Evolutionary conservation across 2,888 invertebrate genomes (phyloP).

Genomic region (Biston betularia): DNA sequence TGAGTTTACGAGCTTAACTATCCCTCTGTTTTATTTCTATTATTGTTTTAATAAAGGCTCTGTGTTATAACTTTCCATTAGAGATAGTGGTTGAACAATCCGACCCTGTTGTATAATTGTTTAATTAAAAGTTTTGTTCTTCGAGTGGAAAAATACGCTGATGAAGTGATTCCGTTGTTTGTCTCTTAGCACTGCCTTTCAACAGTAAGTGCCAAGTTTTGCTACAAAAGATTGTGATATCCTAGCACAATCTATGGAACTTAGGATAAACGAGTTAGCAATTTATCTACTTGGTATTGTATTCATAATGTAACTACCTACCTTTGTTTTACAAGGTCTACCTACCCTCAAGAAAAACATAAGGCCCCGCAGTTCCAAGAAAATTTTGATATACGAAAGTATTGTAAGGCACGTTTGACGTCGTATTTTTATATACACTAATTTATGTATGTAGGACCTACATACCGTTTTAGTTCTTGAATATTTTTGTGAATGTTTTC

Average conservation of each 20-base stretch:
- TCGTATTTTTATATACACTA: too few species aligned
- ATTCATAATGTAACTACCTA: too few species aligned
- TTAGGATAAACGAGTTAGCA: neutral
- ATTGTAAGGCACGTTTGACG: too few species aligned
- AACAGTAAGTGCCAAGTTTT: neutral
- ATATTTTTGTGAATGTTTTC: too few species aligned
- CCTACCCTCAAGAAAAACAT: too few species aligned
- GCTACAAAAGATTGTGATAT: neutral
- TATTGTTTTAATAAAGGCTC: conserved; percentile 46
- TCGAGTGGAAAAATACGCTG: conserved; percentile 16
- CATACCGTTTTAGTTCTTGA: too few species aligned
- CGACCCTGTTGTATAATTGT: conserved; percentile 19
- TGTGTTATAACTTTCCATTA: conserved; percentile 32
- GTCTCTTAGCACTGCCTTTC: neutral
- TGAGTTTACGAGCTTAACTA: conserved; percentile 48
- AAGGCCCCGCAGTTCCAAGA: too few species aligned
- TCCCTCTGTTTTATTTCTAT: conserved; percentile 48
- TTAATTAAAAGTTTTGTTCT: conserved; percentile 32
- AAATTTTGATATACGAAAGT: too few species aligned
- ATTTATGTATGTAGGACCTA: too few species aligned
- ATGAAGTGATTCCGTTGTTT: conserved; percentile 19
- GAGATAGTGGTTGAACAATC: conserved; percentile 25
- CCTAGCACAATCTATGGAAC: neutral
- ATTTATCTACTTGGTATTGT: neutral
- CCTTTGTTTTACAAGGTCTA: too few species aligned